A percentile compares a stretch with the other conserved stretches of the same genome.
phyloP scores from a whole-genome alignment of 2,797 vertebrate genomes.

The Neosilurus hyrtlii region DNA sequence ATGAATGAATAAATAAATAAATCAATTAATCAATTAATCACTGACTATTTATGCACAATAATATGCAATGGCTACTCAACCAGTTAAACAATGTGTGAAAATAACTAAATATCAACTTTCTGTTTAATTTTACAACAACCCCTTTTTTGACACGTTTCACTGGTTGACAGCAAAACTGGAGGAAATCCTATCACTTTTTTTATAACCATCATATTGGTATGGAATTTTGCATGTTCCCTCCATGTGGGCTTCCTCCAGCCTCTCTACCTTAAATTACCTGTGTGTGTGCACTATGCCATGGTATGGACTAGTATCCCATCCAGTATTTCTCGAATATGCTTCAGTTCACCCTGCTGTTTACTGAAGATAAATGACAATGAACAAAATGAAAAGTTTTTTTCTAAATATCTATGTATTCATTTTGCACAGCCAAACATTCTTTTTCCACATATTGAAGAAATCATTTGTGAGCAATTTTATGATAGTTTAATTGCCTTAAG shows the following conservation, averaged over 20 bases:
- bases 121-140: background rate
- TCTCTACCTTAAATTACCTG: too few relatives aligned
- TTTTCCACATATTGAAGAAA: slow-evolving; percentile 13
- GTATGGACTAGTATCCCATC: background rate
- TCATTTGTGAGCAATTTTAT: background rate
- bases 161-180: background rate
- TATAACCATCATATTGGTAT: background rate
- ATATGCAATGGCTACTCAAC: background rate
- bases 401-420: too few relatives aligned
- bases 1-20: too few relatives aligned
- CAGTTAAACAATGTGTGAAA: background rate
- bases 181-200: background rate
- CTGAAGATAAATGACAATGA: background rate
- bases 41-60: background rate
- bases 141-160: background rate
- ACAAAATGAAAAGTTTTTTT: background rate
- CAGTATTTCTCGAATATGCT: background rate
- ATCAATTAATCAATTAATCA: too few relatives aligned
- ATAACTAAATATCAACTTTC: too few relatives aligned
- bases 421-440: slow-evolving; percentile 15
- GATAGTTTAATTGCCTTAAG: slow-evolving; percentile 20
- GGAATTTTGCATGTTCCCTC: background rate
- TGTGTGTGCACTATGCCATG: background rate
- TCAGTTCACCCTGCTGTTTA: background rate
- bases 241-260: background rate